Conservation (phyloP, 2,888 invertebrate species). For the Acleris literana region DNA sequence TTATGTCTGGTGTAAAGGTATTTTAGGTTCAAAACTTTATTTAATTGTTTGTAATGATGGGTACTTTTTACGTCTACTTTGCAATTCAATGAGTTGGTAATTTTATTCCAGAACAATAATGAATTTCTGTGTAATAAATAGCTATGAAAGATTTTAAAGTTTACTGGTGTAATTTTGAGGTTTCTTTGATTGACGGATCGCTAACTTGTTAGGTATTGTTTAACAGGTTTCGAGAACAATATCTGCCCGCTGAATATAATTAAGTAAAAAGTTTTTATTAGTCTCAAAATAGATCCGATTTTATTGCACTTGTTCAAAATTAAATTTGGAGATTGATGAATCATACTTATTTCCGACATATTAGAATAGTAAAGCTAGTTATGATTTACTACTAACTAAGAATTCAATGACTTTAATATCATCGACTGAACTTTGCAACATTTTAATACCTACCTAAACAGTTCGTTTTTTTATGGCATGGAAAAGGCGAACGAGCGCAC, state of each 20-base stretch:
- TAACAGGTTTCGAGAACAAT: slow-evolving; percentile 59
- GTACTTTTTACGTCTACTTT: background rate
- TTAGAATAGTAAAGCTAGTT: too few relatives aligned
- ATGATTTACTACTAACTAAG: too few relatives aligned
- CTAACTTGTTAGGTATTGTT: slow-evolving; percentile 72
- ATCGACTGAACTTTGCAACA: too few relatives aligned
- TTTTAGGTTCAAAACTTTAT: background rate
- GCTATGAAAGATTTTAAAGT: slow-evolving; percentile 18
- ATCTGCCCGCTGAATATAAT: slow-evolving; percentile 54
- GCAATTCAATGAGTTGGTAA: background rate
- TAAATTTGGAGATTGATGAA: background rate
- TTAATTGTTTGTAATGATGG: background rate
- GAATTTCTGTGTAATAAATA: slow-evolving; percentile 7
- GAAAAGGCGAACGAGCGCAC: too few relatives aligned
- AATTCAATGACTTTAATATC: too few relatives aligned
- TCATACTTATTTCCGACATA: background rate
- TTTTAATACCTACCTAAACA: too few relatives aligned
- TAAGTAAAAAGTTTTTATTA: slow-evolving; percentile 49
- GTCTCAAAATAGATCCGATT: slow-evolving; percentile 38
- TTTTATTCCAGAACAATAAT: background rate
- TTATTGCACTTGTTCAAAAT: background rate
- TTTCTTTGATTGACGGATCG: slow-evolving; percentile 67
- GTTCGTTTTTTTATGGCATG: too few relatives aligned
- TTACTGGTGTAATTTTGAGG: slow-evolving; percentile 69
- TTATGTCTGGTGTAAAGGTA: slow-evolving; percentile 9